phyloP scores from a whole-genome alignment of 2,797 vertebrate genomes.

The Hydrocynus forskahlii region DNA sequence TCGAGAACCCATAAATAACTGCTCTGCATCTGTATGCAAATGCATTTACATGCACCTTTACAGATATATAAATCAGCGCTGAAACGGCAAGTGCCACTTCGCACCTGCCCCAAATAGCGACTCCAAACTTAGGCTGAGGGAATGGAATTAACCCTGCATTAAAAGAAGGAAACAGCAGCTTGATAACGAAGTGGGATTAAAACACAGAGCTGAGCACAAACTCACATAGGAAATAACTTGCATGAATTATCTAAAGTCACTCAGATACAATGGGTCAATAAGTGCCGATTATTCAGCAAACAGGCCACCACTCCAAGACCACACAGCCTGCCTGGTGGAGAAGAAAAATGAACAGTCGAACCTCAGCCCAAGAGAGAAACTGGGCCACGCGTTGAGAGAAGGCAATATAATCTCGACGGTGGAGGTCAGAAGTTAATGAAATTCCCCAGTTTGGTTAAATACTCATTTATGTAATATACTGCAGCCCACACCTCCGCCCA shows the following conservation, averaged over 20 bases:
- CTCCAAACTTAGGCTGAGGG: slow-evolving; percentile 11
- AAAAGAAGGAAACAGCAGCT: slow-evolving; percentile 27
- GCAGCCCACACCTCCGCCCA: slow-evolving; percentile 69
- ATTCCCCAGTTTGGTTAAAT: slow-evolving; percentile 82
- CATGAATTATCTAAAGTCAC: slow-evolving; percentile 38
- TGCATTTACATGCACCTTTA: not conserved
- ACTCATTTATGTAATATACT: slow-evolving; percentile 80
- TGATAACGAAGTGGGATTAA: slow-evolving; percentile 27
- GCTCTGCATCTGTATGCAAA: slow-evolving; percentile 15
- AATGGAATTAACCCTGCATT: slow-evolving; percentile 28
- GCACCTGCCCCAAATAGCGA: slow-evolving; percentile 21
- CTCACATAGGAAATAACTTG: not conserved
- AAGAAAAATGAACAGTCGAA: slow-evolving; percentile 15
- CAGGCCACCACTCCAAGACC: slow-evolving; percentile 29
- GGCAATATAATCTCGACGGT: slow-evolving; percentile 66
- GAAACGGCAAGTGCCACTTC: not conserved
- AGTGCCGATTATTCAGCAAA: slow-evolving; percentile 35
- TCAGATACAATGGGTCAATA: slow-evolving; percentile 32
- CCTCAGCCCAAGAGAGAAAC: slow-evolving; percentile 48
- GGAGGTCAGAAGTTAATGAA: slow-evolving; percentile 84
- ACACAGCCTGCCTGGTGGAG: slow-evolving; percentile 4
- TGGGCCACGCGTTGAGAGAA: slow-evolving; percentile 55
- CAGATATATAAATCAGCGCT: not conserved
- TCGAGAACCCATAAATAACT: not conserved
- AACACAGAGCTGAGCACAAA: slow-evolving; percentile 20